Conservation (phyloP, 2,113 vertebrate genomes). For the Centrocercus urophasianus region DNA sequence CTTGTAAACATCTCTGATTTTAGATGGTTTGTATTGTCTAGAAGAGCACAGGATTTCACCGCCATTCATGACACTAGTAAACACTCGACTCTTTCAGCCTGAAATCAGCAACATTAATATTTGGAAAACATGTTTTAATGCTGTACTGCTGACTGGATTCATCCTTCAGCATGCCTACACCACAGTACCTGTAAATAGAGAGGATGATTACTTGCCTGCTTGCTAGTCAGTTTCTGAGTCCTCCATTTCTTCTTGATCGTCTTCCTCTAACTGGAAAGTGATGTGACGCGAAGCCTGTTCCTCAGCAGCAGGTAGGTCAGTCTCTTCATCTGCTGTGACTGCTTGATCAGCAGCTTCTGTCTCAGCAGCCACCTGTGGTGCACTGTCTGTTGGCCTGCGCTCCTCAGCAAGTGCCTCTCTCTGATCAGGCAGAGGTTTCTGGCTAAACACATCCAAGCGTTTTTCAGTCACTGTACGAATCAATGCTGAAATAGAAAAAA, state of each 20-base stretch:
- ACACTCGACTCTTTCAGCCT: neutral
- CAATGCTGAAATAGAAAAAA: conserved; percentile 80
- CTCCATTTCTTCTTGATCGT: neutral
- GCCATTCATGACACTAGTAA: neutral
- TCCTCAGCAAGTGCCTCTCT: neutral
- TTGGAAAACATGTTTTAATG: neutral
- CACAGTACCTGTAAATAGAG: neutral
- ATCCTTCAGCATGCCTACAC: neutral
- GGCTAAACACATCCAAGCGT: conserved; percentile 62
- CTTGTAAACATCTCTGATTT: neutral
- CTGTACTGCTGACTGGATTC: neutral
- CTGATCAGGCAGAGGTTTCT: neutral
- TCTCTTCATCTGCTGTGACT: neutral
- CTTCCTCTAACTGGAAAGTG: neutral
- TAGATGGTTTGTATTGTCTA: neutral
- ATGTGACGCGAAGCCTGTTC: neutral
- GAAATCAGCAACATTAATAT: neutral
- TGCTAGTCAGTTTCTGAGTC: neutral
- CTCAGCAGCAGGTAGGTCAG: neutral
- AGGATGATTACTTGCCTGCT: neutral
- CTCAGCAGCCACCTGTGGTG: neutral
- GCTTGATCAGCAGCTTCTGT: neutral
- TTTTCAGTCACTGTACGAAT: conserved; percentile 81
- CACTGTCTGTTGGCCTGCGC: neutral
- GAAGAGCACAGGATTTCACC: neutral